A percentile compares a stretch with the other conserved stretches of the same genome.
These are phyloP conservation scores for Gymnoscelis rufifasciata DNA, from an alignment of 2,888 invertebrate genomes.

Conservation along the genomic window DNA sequence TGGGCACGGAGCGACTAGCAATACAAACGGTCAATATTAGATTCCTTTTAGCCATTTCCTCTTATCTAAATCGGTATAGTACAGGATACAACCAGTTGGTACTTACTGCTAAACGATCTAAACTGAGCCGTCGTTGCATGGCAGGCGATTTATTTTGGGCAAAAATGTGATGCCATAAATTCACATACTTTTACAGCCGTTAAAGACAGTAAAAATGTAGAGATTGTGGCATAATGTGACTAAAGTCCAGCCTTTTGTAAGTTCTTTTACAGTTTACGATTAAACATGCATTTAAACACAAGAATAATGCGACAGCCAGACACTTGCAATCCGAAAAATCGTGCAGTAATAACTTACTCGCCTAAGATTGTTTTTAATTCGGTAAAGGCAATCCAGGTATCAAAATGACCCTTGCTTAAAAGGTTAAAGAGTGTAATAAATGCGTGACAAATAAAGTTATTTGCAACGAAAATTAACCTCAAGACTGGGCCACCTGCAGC, in stretches of 20 bases:
- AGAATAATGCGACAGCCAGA: too few relatives aligned
- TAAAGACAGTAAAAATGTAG: background rate
- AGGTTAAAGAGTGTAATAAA: slow-evolving; percentile 21
- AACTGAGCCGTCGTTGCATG: background rate
- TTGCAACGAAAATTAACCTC: slow-evolving; percentile 14
- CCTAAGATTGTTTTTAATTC: background rate
- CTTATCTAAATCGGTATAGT: background rate
- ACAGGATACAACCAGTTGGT: slow-evolving; percentile 4
- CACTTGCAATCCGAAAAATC: too few relatives aligned
- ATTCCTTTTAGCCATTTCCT: background rate
- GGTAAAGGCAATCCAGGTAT: slow-evolving; percentile 7
- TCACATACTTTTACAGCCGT: background rate
- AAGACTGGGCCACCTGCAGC: slow-evolving; percentile 14
- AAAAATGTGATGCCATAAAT: slow-evolving; percentile 7
- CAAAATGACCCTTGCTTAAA: slow-evolving; percentile 7
- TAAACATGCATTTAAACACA: too few relatives aligned
- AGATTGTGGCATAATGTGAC: slow-evolving; percentile 6
- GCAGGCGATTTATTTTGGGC: slow-evolving; percentile 9
- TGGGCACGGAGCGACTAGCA: too few relatives aligned
- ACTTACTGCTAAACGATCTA: too few relatives aligned
- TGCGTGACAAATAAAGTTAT: slow-evolving; percentile 19
- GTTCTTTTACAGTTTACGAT: too few relatives aligned
- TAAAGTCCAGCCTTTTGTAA: background rate
- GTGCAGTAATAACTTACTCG: too few relatives aligned
- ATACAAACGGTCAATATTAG: too few relatives aligned